Percentiles rank a stretch among this genome's conserved stretches.
These are phyloP conservation scores for Spialia ferax DNA, from an alignment of 2,888 invertebrate genomes.

Conservation along the genomic window DNA sequence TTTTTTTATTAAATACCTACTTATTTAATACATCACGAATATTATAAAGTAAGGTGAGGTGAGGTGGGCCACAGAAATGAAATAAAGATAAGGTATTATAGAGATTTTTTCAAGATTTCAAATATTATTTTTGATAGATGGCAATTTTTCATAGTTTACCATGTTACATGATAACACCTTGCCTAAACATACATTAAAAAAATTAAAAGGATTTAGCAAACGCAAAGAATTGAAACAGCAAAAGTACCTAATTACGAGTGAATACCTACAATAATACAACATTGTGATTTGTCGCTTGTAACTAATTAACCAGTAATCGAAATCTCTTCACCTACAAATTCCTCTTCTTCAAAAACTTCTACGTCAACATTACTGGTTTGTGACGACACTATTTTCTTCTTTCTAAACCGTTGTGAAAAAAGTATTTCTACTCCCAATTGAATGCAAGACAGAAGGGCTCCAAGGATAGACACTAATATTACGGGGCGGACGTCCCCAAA, in stretches of 20 bases:
- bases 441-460: slow-evolving; percentile 57
- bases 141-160: too few species aligned
- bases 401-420: slow-evolving; percentile 50
- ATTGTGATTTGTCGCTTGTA: neutral
- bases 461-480: slow-evolving; percentile 54
- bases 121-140: too few species aligned
- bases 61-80: too few species aligned
- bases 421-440: slow-evolving; percentile 62
- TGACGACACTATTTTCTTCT: slow-evolving; percentile 6
- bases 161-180: too few species aligned
- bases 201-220: too few species aligned
- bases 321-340: slow-evolving; percentile 5
- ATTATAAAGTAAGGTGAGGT: too few species aligned
- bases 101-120: too few species aligned
- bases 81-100: too few species aligned
- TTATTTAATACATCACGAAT: too few species aligned
- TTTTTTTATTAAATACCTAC: too few species aligned
- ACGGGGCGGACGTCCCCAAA: slow-evolving; percentile 66
- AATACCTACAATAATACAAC: neutral
- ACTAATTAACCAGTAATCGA: neutral
- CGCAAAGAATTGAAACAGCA: neutral
- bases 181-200: too few species aligned
- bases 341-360: neutral
- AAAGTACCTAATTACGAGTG: neutral
- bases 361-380: neutral